phyloP scores from a whole-genome alignment of 2,888 invertebrate species.

The Miltochrista miniata region DNA sequence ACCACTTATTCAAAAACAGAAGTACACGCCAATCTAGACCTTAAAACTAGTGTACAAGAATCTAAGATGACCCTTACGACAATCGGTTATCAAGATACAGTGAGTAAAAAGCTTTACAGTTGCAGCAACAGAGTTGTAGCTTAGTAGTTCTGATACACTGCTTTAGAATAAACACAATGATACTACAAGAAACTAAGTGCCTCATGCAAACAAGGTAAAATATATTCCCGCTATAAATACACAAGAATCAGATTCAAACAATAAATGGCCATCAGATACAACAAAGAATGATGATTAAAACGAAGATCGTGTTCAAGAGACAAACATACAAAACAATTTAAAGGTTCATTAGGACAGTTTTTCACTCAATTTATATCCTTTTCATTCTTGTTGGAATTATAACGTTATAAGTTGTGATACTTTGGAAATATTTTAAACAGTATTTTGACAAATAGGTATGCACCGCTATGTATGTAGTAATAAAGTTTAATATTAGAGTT shows the following conservation, averaged over 20 bases:
- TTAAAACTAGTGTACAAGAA: conserved; percentile 48
- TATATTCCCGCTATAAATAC: conserved; percentile 46
- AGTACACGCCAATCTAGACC: conserved; percentile 47
- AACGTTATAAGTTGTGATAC: conserved; percentile 31
- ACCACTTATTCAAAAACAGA: conserved; percentile 57
- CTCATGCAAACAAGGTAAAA: conserved; percentile 54
- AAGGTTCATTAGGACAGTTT: conserved; percentile 65
- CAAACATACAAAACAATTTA: conserved; percentile 62
- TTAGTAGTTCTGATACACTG: conserved; percentile 57
- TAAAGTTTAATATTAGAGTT: conserved; percentile 47
- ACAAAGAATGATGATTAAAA: conserved; percentile 53
- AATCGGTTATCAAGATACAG: conserved; percentile 42
- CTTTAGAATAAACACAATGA: conserved; percentile 52
- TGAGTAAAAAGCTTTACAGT: conserved; percentile 67
- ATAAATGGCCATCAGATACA: conserved; percentile 50
- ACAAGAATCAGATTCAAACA: conserved; percentile 56
- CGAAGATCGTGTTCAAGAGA: conserved; percentile 54
- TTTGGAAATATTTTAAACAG: conserved; percentile 45
- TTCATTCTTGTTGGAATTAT: conserved; percentile 50
- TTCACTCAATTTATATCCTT: conserved; percentile 65
- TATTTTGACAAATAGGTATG: conserved; percentile 40
- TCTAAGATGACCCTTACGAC: conserved; percentile 35
- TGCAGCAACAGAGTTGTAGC: conserved; percentile 72
- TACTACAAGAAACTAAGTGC: conserved; percentile 50
- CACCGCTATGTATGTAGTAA: conserved; percentile 41